Conservation (phyloP, 2,888 invertebrate genomes). For the Acanthacorydalis orientalis region DNA sequence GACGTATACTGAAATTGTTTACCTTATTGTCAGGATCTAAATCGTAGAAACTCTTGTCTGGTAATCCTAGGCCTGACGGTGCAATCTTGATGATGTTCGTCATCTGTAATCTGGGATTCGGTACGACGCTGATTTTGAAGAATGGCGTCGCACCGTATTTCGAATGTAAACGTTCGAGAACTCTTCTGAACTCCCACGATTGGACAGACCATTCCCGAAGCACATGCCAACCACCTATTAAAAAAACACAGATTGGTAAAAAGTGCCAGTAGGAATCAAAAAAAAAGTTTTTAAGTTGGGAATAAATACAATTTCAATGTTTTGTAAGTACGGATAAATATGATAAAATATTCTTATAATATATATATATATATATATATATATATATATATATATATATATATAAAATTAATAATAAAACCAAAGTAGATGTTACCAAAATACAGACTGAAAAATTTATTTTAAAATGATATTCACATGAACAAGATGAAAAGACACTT, state of each 20-base stretch:
- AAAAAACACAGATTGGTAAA: conserved; percentile 5
- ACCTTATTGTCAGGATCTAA: conserved; percentile 25
- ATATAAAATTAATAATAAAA: no score
- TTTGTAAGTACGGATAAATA: no score
- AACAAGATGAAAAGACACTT: no score
- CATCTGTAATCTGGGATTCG: conserved; percentile 28
- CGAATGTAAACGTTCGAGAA: conserved; percentile 27
- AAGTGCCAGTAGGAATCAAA: no score
- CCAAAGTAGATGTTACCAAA: no score
- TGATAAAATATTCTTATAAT: no score
- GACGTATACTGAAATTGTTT: conserved; percentile 11
- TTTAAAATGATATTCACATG: no score
- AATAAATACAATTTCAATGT: no score
- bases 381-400: no score
- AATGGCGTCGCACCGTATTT: conserved; percentile 32
- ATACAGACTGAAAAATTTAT: no score
- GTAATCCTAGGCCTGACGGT: conserved; percentile 35
- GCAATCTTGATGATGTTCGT: conserved; percentile 32
- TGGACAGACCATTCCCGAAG: conserved; percentile 25
- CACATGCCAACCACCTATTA: conserved; percentile 34
- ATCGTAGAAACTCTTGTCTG: conserved; percentile 32
- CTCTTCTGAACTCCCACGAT: conserved; percentile 24
- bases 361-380: no score
- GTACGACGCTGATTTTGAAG: conserved; percentile 32
- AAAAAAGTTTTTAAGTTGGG: no score